These are phyloP conservation scores for Ptychadena robeensis DNA, from an alignment of 2,797 vertebrate genomes.

Conservation along the genomic window DNA sequence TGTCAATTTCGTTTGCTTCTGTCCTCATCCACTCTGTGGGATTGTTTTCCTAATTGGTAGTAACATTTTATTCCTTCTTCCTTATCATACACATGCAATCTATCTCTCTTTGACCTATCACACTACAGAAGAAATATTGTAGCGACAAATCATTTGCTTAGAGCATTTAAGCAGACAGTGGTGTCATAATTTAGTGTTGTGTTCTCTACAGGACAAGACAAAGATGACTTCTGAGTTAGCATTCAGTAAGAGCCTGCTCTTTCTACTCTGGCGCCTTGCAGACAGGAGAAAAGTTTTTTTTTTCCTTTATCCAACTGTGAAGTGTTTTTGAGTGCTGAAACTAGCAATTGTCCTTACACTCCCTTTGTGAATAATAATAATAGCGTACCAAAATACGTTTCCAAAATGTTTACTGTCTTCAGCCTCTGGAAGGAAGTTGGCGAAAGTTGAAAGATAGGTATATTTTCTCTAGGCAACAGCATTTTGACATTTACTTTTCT, in stretches of 20 bases:
- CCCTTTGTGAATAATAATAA: neutral
- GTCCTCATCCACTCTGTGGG: neutral
- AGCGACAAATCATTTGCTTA: slow-evolving; percentile 9
- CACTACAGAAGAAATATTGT: neutral
- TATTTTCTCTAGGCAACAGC: no score
- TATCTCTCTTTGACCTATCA: slow-evolving; percentile 3
- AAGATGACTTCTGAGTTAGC: neutral
- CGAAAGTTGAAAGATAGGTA: no score
- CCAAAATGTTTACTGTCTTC: no score
- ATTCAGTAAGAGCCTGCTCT: neutral
- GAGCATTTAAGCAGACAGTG: neutral
- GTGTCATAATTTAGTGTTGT: neutral
- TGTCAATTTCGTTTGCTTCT: neutral
- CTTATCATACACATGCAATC: neutral
- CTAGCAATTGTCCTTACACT: neutral
- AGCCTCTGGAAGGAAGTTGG: no score
- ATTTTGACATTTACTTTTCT: no score
- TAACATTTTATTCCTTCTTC: neutral
- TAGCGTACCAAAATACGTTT: no score
- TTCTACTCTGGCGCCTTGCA: neutral
- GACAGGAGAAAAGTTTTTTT: neutral
- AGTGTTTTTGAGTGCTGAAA: neutral
- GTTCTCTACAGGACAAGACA: neutral
- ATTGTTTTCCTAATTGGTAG: neutral
- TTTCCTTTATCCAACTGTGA: neutral